A percentile compares a stretch with the other conserved stretches of the same genome.
Evolutionary conservation across 2,888 invertebrate genomes (phyloP).

Genomic region (Drosophila limbata): DNA sequence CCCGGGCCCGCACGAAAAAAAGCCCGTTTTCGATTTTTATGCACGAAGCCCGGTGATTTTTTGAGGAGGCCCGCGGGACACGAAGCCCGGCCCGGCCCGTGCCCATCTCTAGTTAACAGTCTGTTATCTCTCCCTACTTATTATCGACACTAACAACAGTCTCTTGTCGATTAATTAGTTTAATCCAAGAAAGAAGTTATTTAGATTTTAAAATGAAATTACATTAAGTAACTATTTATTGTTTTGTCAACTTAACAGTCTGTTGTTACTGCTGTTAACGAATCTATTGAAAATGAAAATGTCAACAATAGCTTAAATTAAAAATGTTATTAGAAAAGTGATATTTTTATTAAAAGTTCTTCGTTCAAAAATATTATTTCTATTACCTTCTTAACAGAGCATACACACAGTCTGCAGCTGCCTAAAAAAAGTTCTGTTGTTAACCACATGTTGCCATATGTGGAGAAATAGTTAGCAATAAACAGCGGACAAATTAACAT

Average conservation of each 20-base stretch:
- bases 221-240: neutral
- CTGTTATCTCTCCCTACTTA: neutral
- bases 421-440: conserved; percentile 15
- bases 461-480: conserved; percentile 38
- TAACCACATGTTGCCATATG: conserved; percentile 11
- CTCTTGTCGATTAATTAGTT: no score
- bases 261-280: conserved; percentile 1
- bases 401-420: neutral
- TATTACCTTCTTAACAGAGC: neutral
- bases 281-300: neutral
- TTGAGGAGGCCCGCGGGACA: no score
- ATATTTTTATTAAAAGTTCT: neutral
- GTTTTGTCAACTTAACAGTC: neutral
- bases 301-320: neutral
- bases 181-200: no score
- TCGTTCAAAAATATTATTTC: neutral
- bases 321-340: neutral
- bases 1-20: no score
- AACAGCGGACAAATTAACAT: conserved; percentile 64
- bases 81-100: no score
- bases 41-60: no score
- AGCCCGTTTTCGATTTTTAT: no score
- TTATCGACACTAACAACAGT: neutral
- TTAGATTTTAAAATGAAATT: no score
- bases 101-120: no score